A percentile compares a stretch with the other conserved stretches of the same genome.
phyloP scores from a whole-genome alignment of 2,797 vertebrate species.

The Hylomyscus alleni region DNA sequence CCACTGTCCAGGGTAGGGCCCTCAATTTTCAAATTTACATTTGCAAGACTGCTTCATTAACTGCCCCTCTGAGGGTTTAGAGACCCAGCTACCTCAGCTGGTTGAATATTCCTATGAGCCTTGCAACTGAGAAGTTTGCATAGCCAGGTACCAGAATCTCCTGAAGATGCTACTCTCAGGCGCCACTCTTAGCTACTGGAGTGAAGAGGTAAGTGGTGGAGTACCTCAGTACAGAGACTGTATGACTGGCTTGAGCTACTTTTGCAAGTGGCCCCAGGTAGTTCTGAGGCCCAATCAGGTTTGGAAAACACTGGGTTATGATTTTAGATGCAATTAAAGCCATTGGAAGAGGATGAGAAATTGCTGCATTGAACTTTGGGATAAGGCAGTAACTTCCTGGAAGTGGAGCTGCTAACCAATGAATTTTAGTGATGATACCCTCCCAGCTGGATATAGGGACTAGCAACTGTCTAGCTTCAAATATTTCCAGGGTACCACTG shows the following conservation, averaged over 20 bases:
- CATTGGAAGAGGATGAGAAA: slow-evolving; percentile 69
- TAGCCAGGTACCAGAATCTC: background rate
- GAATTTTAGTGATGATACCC: background rate
- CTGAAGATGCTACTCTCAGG: background rate
- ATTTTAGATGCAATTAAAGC: slow-evolving; percentile 62
- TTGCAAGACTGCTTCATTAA: background rate
- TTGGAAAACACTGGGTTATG: slow-evolving; percentile 54
- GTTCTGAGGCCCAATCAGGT: slow-evolving; percentile 55
- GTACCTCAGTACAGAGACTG: background rate
- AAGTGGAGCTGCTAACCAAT: background rate
- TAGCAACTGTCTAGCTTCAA: background rate
- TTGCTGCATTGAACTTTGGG: slow-evolving; percentile 50
- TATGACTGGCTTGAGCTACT: background rate
- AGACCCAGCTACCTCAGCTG: background rate
- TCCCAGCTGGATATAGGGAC: background rate
- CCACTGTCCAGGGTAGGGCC: background rate
- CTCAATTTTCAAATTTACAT: slow-evolving; percentile 9
- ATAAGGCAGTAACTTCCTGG: background rate
- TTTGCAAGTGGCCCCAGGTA: slow-evolving; percentile 45
- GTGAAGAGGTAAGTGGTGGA: background rate
- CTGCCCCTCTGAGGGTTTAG: background rate
- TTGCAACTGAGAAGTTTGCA: slow-evolving; percentile 33
- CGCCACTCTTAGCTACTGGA: background rate
- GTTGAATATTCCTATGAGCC: slow-evolving; percentile 11
- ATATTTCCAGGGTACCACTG: background rate